Conservation (phyloP, 2,113 vertebrate genomes). For the Ctenodactylus gundi region DNA sequence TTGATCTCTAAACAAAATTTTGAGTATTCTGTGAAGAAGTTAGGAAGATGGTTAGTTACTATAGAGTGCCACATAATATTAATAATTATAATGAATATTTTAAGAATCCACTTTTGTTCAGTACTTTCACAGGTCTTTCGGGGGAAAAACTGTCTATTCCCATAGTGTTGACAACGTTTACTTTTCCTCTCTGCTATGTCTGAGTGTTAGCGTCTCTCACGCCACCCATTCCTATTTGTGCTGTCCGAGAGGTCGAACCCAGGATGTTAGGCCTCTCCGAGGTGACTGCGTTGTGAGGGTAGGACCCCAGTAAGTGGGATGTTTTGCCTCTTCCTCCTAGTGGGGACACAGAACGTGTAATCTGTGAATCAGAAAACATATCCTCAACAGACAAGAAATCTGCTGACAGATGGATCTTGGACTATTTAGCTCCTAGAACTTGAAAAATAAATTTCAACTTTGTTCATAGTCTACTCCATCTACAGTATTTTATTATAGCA, state of each 20-base stretch:
- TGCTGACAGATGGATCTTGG: neutral
- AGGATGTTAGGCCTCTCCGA: neutral
- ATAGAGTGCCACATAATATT: conserved; percentile 61
- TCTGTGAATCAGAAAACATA: neutral
- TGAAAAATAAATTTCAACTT: neutral
- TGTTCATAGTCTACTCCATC: neutral
- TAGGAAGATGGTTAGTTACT: conserved; percentile 69
- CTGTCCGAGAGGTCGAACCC: no score
- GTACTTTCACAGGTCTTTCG: conserved; percentile 47
- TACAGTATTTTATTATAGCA: neutral
- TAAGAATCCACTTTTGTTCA: conserved; percentile 61
- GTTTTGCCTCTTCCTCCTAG: neutral
- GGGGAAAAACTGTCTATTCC: conserved; percentile 49
- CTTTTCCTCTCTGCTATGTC: neutral
- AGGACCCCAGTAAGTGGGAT: neutral
- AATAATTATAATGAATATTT: conserved; percentile 64
- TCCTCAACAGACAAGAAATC: neutral
- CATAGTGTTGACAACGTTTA: neutral
- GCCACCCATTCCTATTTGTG: neutral
- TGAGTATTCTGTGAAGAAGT: conserved; percentile 67
- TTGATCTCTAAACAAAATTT: conserved; percentile 70
- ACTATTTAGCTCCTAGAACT: neutral
- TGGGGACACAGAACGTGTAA: neutral
- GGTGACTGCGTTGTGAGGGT: neutral
- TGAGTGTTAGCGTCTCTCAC: neutral